These are phyloP conservation scores for Heliconius eleuchia DNA, from an alignment of 1,140 invertebrate species.

Conservation along the genomic window DNA sequence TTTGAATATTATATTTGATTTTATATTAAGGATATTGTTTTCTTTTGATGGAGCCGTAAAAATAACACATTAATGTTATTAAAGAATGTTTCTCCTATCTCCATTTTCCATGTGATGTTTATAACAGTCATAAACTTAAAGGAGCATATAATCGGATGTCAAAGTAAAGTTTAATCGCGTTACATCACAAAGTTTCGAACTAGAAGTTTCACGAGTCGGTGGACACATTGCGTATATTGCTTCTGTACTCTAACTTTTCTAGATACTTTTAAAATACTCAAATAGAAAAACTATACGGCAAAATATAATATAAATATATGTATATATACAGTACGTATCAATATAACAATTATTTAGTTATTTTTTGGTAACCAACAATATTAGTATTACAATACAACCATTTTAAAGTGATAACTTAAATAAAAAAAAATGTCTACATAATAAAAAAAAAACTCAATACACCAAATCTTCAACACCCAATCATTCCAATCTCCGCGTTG, in stretches of 20 bases:
- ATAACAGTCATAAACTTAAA: conserved; percentile 15
- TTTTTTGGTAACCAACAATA: no score
- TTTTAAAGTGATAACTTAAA: not conserved
- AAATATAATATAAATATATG: not conserved
- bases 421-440: not conserved
- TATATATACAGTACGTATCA: no score
- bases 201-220: conserved; percentile 29
- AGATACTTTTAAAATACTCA: conserved; percentile 13
- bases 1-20: no score
- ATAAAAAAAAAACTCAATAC: not conserved
- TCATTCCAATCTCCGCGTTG: conserved; percentile 19
- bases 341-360: no score
- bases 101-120: conserved; percentile 13
- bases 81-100: not conserved
- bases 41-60: no score
- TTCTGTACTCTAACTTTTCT: conserved; percentile 19
- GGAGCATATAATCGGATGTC: conserved; percentile 32
- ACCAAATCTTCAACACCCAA: conserved; percentile 3
- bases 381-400: no score
- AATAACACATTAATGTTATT: not conserved
- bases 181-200: conserved; percentile 26
- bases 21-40: no score
- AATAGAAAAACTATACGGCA: not conserved
- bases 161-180: conserved; percentile 38
- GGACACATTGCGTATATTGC: conserved; percentile 37